Base-by-base conservation (phyloP, 1,140 invertebrate genomes). In the Drosophila malerkotliana region DNA sequence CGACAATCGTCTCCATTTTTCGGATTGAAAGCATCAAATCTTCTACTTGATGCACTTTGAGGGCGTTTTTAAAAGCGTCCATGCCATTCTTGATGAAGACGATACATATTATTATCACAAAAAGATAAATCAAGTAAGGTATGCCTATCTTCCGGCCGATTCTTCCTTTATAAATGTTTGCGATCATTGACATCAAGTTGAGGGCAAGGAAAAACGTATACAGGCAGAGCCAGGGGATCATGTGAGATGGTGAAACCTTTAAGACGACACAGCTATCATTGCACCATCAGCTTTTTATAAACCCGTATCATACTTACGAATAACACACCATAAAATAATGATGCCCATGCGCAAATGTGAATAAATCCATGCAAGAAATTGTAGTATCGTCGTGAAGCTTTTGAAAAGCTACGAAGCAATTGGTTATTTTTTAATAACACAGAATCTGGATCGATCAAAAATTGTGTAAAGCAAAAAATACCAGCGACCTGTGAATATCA, bases 181-280 rank as follows among this genome's bases (percentile, higher is more conserved):
- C 7, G 1, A 4, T n/a, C 8, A 7, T 4, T n/a, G n/a, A 6
- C 0, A 1, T 1, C 26, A 44, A 5, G 1, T 64, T 44, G 0
- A n/a, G 14, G 7, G 8, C 8, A 0, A 26, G 4, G 9, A 2
- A 4, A 0, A 15, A 4, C 1, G 4, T 0, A 5, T 26, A 18
- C 0, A 26, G 3, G 7, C 21, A 14, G 0, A 67, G 10, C 63
- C 63, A 67, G n/a, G 59, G 63, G 3, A 10, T 12, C 59, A 52
- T 63, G 18, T 63, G 47, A 26, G n/a, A 0, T 6, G 63, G 59
- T 1, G 63, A 67, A 6, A 44, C 28, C 63, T 67, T 18, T n/a
- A 4, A 14, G 41, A 18, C 8, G 14, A 18, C 15, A 8, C 1
- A 4, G 39, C n/a, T 15, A 41, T 3, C 8, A 15, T 41, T 14